A percentile compares a stretch with the other conserved stretches of the same genome.
Conservation (phyloP, 2,888 invertebrate species). For the Pseudanteris insignis region DNA sequence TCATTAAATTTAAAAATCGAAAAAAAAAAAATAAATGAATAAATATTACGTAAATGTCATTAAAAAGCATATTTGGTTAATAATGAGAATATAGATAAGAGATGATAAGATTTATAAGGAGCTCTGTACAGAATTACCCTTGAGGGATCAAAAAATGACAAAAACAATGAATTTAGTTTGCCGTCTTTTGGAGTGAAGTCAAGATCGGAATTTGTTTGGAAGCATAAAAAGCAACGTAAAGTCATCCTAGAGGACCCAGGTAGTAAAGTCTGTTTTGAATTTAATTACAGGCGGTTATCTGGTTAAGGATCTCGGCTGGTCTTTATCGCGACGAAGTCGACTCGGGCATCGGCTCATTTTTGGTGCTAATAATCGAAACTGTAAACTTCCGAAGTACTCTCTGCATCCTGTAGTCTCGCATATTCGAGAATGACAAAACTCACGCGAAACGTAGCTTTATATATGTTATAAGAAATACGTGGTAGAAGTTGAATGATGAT, state of each 20-base stretch:
- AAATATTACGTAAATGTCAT: too few relatives aligned
- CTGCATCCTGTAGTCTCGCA: conserved; percentile 40
- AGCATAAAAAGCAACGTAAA: conserved; percentile 59
- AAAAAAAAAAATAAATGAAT: background rate
- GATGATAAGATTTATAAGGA: background rate
- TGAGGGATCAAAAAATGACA: background rate
- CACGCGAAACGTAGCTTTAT: conserved; percentile 29
- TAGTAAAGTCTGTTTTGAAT: conserved; percentile 52
- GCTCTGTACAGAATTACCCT: background rate
- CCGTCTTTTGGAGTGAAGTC: conserved; percentile 12
- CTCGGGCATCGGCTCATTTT: conserved; percentile 39
- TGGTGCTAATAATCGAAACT: conserved; percentile 44
- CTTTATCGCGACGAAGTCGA: conserved; percentile 52
- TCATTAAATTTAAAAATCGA: too few relatives aligned
- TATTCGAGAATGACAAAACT: conserved; percentile 38
- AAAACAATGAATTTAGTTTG: conserved; percentile 12
- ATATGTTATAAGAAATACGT: too few relatives aligned
- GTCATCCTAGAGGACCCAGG: conserved; percentile 36
- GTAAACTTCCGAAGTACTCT: conserved; percentile 44
- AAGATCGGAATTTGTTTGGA: conserved; percentile 58
- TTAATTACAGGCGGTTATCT: conserved; percentile 55
- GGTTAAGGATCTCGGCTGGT: conserved; percentile 53
- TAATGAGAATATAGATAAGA: too few relatives aligned
- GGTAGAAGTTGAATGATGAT: conserved; percentile 35
- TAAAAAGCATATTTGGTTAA: too few relatives aligned